Conservation (phyloP, 2,797 vertebrate species). For the Sorex maritimensis region DNA sequence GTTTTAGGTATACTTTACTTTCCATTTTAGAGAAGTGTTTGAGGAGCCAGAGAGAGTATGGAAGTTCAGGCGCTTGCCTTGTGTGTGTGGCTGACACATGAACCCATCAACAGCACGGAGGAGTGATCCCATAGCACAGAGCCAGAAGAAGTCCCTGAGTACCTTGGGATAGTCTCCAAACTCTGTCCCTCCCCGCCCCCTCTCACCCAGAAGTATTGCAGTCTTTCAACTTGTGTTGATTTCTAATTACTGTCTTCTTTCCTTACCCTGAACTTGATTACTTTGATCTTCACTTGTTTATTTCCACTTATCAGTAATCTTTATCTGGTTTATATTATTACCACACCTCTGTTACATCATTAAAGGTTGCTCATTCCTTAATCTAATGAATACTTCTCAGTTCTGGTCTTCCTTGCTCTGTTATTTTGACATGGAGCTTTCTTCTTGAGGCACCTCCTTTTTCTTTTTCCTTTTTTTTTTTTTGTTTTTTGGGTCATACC, state of each 20-base stretch:
- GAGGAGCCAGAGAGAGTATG: too few species aligned
- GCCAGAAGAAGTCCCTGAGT: not conserved
- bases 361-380: slow-evolving; percentile 39
- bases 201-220: not conserved
- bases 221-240: not conserved
- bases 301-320: slow-evolving; percentile 60
- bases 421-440: slow-evolving; percentile 52
- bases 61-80: too few species aligned
- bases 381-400: slow-evolving; percentile 49
- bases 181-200: too few species aligned
- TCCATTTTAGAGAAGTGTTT: slow-evolving; percentile 31
- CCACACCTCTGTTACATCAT: slow-evolving; percentile 35
- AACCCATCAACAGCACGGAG: too few species aligned
- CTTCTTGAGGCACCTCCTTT: slow-evolving; percentile 26
- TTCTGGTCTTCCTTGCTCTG: slow-evolving; percentile 59
- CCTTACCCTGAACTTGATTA: slow-evolving; percentile 10
- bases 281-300: slow-evolving; percentile 36
- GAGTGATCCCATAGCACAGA: too few species aligned
- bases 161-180: too few species aligned
- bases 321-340: slow-evolving; percentile 67
- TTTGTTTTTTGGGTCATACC: too few species aligned
- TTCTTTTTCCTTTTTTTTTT: not conserved
- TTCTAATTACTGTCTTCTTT: not conserved
- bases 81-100: too few species aligned
- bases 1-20: slow-evolving; percentile 62